These are phyloP conservation scores for Acrocephalus arundinaceus DNA, from an alignment of 2,113 vertebrate species.

Conservation along the genomic window DNA sequence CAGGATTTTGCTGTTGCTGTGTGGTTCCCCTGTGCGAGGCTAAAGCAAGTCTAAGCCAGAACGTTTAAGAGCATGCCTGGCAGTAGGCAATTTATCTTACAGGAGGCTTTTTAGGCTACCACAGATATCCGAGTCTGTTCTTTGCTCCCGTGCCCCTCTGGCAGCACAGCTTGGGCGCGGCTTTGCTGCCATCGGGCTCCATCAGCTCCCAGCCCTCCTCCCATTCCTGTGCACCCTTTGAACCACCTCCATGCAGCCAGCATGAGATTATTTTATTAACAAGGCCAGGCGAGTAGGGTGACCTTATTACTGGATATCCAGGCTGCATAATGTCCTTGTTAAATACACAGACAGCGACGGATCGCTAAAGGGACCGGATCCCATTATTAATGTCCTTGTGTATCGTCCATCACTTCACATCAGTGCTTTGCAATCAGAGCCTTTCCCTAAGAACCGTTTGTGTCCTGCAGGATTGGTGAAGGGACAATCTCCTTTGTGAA, in stretches of 20 bases:
- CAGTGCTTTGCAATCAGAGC: neutral
- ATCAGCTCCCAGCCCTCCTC: neutral
- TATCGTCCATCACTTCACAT: neutral
- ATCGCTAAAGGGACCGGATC: neutral
- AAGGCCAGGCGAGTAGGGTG: neutral
- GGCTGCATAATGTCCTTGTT: neutral
- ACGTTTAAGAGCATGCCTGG: neutral
- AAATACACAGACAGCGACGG: neutral
- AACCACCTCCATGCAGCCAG: neutral
- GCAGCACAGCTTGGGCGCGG: rapidly evolving
- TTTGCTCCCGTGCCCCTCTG: neutral
- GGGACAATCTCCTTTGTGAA: neutral
- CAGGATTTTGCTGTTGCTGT: neutral
- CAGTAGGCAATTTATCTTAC: neutral
- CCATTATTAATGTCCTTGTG: neutral
- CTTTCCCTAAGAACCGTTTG: neutral
- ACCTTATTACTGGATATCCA: neutral
- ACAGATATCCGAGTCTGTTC: neutral
- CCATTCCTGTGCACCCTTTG: neutral
- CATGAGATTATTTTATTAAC: neutral
- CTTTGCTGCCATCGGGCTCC: neutral
- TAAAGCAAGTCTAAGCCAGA: neutral
- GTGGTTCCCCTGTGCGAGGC: neutral
- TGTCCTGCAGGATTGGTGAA: neutral
- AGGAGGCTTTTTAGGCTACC: neutral